A percentile compares a stretch with the other conserved stretches of the same genome.
These are phyloP conservation scores for Mallateleia sp. DNA, from an alignment of 2,888 invertebrate genomes.

Conservation along the genomic window DNA sequence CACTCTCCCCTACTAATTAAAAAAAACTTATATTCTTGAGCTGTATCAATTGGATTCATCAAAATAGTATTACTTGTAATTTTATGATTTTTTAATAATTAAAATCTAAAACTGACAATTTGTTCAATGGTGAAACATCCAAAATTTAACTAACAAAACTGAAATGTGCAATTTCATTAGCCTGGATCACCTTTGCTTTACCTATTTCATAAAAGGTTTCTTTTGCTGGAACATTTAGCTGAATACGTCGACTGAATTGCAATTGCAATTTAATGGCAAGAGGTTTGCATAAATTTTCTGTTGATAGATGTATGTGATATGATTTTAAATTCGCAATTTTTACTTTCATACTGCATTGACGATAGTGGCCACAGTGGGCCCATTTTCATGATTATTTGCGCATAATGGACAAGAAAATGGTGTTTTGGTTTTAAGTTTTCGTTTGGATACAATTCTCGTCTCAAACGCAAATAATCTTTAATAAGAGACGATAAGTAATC, in stretches of 20 bases:
- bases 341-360: slow-evolving; percentile 67
- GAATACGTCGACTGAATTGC: not conserved
- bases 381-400: slow-evolving; percentile 41
- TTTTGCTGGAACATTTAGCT: not conserved
- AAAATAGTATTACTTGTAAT: not conserved
- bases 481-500: slow-evolving; percentile 63
- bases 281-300: slow-evolving; percentile 68
- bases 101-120: not conserved
- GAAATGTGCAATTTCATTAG: not conserved
- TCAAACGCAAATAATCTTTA: slow-evolving; percentile 62
- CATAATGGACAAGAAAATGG: slow-evolving; percentile 74
- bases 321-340: slow-evolving; percentile 47
- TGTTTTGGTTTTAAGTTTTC: slow-evolving; percentile 75
- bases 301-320: slow-evolving; percentile 42
- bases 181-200: not conserved
- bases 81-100: slow-evolving; percentile 17
- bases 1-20: too few relatives aligned
- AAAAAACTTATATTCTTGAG: slow-evolving; percentile 20
- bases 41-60: slow-evolving; percentile 17
- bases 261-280: slow-evolving; percentile 67
- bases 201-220: slow-evolving; percentile 5
- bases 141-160: not conserved
- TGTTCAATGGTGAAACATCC: not conserved
- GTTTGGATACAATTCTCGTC: slow-evolving; percentile 53
- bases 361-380: slow-evolving; percentile 64